Evolutionary conservation across 2,888 invertebrate genomes (phyloP).

Genomic region (Teleiodes luculella): DNA sequence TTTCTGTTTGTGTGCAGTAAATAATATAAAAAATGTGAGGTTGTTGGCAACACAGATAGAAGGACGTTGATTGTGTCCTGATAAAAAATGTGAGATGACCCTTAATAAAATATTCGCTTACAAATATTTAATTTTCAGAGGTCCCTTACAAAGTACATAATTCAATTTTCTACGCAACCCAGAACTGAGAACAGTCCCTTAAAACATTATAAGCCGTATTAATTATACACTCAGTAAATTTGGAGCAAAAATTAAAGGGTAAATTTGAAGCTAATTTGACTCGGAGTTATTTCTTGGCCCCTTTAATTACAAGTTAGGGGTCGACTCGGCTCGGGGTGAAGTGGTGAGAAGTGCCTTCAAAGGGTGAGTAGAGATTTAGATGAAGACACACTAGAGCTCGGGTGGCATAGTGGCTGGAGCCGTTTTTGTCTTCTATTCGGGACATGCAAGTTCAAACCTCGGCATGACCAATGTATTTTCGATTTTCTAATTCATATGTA

Average conservation of each 20-base stretch:
- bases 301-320: neutral
- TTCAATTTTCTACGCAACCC: neutral
- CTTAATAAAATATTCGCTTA: no score
- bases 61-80: no score
- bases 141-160: neutral
- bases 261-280: neutral
- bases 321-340: neutral
- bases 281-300: neutral
- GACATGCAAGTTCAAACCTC: no score
- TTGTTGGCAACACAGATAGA: no score
- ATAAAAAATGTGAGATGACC: no score
- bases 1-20: no score
- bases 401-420: no score
- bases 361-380: neutral
- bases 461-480: no score
- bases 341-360: neutral
- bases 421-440: no score
- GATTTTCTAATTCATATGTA: no score
- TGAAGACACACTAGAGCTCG: neutral
- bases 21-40: no score
- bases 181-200: neutral
- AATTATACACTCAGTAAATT: neutral
- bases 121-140: no score
- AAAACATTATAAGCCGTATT: neutral
- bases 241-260: neutral